A percentile compares a stretch with the other conserved stretches of the same genome.
phyloP scores from a whole-genome alignment of 2,797 vertebrate species.

The Amblyopsis hoosieri region DNA sequence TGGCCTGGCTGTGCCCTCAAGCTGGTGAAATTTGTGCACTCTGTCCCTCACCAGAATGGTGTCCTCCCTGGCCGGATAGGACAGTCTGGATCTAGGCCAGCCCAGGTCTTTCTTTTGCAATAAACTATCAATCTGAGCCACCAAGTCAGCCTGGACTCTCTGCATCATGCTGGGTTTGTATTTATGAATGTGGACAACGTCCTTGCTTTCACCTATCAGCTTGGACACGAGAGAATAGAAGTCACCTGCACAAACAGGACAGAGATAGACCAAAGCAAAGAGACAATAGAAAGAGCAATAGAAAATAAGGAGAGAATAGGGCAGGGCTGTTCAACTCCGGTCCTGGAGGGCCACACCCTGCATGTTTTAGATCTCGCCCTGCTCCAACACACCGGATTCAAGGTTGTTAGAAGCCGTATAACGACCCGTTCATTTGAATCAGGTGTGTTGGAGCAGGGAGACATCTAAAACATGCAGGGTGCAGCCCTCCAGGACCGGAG shows the following conservation, averaged over 20 bases:
- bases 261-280: constrained; percentile 22
- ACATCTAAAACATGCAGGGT: too few species aligned
- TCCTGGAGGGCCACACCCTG: too few species aligned
- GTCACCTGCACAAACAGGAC: constrained; percentile 84
- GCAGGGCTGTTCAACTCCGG: too few species aligned
- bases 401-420: too few species aligned
- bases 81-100: constrained; percentile 72
- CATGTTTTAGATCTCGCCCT: too few species aligned
- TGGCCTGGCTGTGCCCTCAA: constrained; percentile 85
- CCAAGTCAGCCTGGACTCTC: constrained; percentile 83
- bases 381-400: too few species aligned
- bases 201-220: constrained; percentile 90
- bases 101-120: constrained; percentile 89
- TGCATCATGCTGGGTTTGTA: constrained; percentile 84
- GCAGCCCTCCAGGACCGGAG: too few species aligned
- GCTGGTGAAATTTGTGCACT: constrained; percentile 94
- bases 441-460: too few species aligned
- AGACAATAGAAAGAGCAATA: constrained; percentile 29
- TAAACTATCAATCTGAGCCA: constrained; percentile 90
- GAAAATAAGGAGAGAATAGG: constrained; percentile 36
- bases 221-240: constrained; percentile 95
- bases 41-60: constrained; percentile 89
- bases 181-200: constrained; percentile 85
- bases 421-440: too few species aligned
- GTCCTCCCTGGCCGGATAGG: constrained; percentile 77